Conservation (phyloP, 2,888 invertebrate species). For the Teleiodes luculella region DNA sequence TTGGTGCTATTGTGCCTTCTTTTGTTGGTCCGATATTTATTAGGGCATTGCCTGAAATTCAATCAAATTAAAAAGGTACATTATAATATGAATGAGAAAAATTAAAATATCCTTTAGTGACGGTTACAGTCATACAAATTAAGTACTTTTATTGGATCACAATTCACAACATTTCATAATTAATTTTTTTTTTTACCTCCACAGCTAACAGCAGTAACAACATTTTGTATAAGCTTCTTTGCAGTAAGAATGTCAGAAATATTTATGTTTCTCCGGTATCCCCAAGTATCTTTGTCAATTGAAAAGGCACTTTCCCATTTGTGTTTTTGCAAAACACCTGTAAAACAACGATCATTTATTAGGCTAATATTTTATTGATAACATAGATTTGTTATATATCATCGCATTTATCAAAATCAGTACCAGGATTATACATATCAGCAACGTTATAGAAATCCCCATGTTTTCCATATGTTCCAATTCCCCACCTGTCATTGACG, state of each 20-base stretch:
- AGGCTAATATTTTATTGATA: no score
- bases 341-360: not conserved
- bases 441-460: slow-evolving; percentile 90
- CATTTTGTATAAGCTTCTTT: slow-evolving; percentile 46
- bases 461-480: slow-evolving; percentile 86
- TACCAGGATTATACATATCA: not conserved
- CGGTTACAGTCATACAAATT: no score
- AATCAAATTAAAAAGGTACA: no score
- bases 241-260: not conserved
- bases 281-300: slow-evolving; percentile 87
- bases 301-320: slow-evolving; percentile 96
- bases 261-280: not conserved
- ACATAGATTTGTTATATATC: no score
- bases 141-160: no score
- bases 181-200: no score
- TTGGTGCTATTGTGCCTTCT: slow-evolving; percentile 90
- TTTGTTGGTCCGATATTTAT: slow-evolving; percentile 62
- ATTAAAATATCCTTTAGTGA: no score
- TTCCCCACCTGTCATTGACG: slow-evolving; percentile 97
- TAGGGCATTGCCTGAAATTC: not conserved
- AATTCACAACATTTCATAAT: no score
- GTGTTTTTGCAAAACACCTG: slow-evolving; percentile 48
- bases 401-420: no score
- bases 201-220: slow-evolving; percentile 84
- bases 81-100: no score